These are phyloP conservation scores for Adelphocoris suturalis DNA, from an alignment of 2,888 invertebrate species.

Conservation along the genomic window DNA sequence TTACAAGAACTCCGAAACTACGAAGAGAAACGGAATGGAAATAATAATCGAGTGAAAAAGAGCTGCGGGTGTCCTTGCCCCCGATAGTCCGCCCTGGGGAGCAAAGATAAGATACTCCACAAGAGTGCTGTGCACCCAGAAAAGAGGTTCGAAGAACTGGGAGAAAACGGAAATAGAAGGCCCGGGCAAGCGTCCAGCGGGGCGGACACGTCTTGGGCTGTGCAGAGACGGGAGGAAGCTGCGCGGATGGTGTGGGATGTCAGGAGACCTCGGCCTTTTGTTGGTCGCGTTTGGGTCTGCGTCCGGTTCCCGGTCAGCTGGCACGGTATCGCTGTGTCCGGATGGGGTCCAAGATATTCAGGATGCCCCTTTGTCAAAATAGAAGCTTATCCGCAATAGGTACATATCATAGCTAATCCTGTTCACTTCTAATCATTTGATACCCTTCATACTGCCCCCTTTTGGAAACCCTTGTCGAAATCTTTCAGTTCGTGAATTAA, in stretches of 20 bases:
- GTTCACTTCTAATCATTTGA: too few species aligned
- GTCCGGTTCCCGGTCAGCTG: neutral
- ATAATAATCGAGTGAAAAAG: constrained; percentile 35
- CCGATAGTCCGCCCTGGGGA: constrained; percentile 25
- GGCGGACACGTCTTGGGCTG: neutral
- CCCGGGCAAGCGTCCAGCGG: constrained; percentile 48
- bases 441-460: too few species aligned
- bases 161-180: constrained; percentile 48
- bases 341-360: neutral
- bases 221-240: constrained; percentile 4
- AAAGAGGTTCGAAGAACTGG: neutral
- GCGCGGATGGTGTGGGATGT: constrained; percentile 33
- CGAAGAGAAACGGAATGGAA: constrained; percentile 12
- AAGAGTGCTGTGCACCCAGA: neutral
- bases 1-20: neutral
- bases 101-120: constrained; percentile 41
- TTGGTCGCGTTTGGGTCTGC: neutral
- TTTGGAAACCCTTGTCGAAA: too few species aligned
- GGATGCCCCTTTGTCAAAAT: neutral
- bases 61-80: constrained; percentile 28
- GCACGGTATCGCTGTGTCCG: neutral
- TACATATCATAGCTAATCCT: too few species aligned
- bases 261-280: constrained; percentile 15
- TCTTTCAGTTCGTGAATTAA: too few species aligned
- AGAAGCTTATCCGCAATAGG: too few species aligned